Conservation (phyloP, 1,140 invertebrate genomes). For the Pogonomyrmex californicus region DNA sequence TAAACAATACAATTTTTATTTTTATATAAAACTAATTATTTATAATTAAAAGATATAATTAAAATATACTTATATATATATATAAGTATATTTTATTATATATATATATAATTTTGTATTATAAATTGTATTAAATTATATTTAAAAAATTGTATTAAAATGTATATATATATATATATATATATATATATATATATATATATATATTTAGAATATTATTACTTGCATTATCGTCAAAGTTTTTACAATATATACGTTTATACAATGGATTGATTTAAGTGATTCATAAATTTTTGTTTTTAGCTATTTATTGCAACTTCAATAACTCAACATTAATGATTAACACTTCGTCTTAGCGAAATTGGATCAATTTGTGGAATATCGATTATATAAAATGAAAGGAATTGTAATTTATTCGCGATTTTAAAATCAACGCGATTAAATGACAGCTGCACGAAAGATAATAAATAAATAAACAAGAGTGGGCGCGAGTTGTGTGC, state of each 20-base stretch:
- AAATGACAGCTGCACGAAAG: neutral
- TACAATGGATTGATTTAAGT: neutral
- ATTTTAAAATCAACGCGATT: neutral
- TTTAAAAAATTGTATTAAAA: neutral
- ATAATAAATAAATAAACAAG: constrained; percentile 28
- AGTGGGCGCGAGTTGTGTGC: neutral
- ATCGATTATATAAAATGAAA: neutral
- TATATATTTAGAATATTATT: neutral
- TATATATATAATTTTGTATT: neutral
- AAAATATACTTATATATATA: neutral
- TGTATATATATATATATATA: neutral
- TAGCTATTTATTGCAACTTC: neutral
- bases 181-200: neutral
- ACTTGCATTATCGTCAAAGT: neutral
- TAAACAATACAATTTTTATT: neutral
- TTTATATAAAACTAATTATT: neutral
- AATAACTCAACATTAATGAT: neutral
- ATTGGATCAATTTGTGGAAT: neutral
- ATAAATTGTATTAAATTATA: too few relatives aligned
- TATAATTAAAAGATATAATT: neutral
- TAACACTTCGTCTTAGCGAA: neutral
- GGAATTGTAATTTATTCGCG: neutral
- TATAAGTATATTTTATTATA: too few relatives aligned
- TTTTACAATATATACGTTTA: neutral
- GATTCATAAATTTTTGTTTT: constrained; percentile 16